These are phyloP conservation scores for Osmerus mordax DNA, from an alignment of 2,113 vertebrate genomes.

Conservation along the genomic window DNA sequence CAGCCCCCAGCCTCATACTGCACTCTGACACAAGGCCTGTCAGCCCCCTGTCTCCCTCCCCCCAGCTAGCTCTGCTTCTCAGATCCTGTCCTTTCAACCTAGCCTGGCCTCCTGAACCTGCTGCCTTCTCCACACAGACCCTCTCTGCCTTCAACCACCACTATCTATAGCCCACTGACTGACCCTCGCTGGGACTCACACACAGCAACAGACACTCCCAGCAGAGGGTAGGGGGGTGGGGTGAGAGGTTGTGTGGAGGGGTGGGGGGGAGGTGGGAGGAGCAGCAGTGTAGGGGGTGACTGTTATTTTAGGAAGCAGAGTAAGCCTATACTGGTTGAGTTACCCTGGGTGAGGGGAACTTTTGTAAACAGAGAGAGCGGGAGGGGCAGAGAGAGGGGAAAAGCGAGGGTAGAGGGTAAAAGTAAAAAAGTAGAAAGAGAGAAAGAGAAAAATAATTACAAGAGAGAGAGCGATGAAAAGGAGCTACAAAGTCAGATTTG, in stretches of 20 bases:
- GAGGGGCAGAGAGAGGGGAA: neutral
- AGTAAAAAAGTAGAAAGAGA: neutral
- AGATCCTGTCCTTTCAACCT: neutral
- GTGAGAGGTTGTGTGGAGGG: conserved; percentile 12
- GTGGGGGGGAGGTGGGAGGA: conserved; percentile 30
- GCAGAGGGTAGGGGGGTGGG: conserved; percentile 1
- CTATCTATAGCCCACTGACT: conserved; percentile 15
- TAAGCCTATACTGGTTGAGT: conserved; percentile 67
- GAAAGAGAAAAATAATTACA: conserved; percentile 10
- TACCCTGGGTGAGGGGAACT: conserved; percentile 55
- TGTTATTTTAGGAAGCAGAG: conserved; percentile 77
- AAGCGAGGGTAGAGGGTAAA: conserved; percentile 30
- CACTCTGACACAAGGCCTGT: conserved; percentile 7
- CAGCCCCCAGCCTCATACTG: conserved; percentile 78
- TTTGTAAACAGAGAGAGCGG: conserved; percentile 36
- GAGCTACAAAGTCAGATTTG: neutral
- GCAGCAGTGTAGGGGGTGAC: conserved; percentile 2
- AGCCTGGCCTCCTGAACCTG: neutral
- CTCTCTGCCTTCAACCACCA: conserved; percentile 17
- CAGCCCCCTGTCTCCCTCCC: neutral
- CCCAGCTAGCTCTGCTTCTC: neutral
- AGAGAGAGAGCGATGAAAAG: conserved; percentile 6
- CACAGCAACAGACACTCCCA: neutral
- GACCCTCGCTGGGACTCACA: conserved; percentile 7
- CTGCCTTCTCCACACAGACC: conserved; percentile 7